These are phyloP conservation scores for Harpagus bidentatus DNA, from an alignment of 2,113 vertebrate species.

Conservation along the genomic window DNA sequence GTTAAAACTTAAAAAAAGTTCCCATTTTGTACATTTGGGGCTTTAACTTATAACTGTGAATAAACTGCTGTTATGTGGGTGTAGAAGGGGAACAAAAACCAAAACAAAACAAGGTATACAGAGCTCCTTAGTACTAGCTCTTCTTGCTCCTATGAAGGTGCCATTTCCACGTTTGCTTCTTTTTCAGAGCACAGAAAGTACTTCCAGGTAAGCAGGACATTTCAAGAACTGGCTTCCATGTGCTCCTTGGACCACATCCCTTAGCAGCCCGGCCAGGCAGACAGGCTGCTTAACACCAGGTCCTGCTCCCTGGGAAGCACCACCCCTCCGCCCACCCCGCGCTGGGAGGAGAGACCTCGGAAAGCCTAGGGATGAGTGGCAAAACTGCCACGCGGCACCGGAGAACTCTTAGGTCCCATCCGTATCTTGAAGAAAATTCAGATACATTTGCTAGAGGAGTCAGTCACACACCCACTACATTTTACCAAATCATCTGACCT, in stretches of 20 bases:
- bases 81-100: not conserved
- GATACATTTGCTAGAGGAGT: not conserved
- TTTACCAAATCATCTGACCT: not conserved
- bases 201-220: not conserved
- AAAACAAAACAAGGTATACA: not conserved
- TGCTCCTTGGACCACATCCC: not conserved
- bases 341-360: accelerated
- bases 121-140: not conserved
- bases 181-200: not conserved
- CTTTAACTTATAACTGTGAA: not conserved
- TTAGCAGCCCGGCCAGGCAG: not conserved
- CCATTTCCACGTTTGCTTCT: not conserved
- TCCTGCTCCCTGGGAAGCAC: not conserved
- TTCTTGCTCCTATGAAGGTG: not conserved
- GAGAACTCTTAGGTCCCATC: not conserved
- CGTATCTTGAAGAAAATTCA: not conserved
- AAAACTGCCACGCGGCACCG: not conserved
- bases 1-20: not conserved
- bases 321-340: not conserved
- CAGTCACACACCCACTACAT: not conserved
- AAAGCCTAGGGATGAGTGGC: not conserved
- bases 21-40: not conserved
- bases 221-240: not conserved
- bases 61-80: not conserved
- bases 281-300: not conserved